Percentiles rank a stretch among this genome's conserved stretches.
Evolutionary conservation across 1,140 invertebrate species (phyloP).

Genomic region (Euura saliciscinereae): DNA sequence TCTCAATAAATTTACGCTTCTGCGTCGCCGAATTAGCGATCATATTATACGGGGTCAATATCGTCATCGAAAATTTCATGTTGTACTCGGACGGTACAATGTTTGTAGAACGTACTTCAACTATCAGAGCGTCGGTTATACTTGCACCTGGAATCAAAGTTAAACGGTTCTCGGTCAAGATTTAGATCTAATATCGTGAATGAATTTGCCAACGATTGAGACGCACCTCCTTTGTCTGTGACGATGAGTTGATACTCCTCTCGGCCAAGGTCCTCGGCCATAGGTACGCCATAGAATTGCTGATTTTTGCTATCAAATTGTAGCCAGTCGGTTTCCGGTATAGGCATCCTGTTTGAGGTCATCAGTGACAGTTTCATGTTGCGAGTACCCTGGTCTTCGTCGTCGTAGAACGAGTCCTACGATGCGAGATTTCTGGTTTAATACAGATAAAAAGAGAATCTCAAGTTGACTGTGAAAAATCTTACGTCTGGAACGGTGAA

Average conservation of each 20-base stretch:
- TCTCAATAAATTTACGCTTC: slow-evolving; percentile 81
- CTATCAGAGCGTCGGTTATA: slow-evolving; percentile 79
- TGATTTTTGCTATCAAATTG: slow-evolving; percentile 89
- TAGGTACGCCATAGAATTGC: slow-evolving; percentile 87
- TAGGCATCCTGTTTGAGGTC: slow-evolving; percentile 71
- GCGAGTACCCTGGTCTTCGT: slow-evolving; percentile 78
- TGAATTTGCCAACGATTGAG: slow-evolving; percentile 15
- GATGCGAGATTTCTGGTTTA: no score
- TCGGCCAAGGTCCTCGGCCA: slow-evolving; percentile 69
- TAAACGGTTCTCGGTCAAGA: no score
- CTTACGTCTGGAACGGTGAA: slow-evolving; percentile 79
- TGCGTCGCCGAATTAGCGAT: slow-evolving; percentile 73
- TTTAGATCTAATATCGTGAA: no score
- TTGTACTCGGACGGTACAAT: slow-evolving; percentile 61
- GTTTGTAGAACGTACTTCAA: slow-evolving; percentile 69
- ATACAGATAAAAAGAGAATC: slow-evolving; percentile 14
- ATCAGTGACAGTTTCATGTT: slow-evolving; percentile 77
- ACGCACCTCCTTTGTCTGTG: slow-evolving; percentile 47
- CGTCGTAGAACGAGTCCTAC: slow-evolving; percentile 89
- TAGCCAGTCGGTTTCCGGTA: slow-evolving; percentile 79
- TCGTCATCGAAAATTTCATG: slow-evolving; percentile 79
- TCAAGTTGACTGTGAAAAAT: slow-evolving; percentile 2
- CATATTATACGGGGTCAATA: slow-evolving; percentile 74
- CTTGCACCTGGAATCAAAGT: slow-evolving; percentile 49
- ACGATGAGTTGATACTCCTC: slow-evolving; percentile 79